Conservation (phyloP, 2,113 vertebrate species). For the Paradoxurus hermaphroditus region DNA sequence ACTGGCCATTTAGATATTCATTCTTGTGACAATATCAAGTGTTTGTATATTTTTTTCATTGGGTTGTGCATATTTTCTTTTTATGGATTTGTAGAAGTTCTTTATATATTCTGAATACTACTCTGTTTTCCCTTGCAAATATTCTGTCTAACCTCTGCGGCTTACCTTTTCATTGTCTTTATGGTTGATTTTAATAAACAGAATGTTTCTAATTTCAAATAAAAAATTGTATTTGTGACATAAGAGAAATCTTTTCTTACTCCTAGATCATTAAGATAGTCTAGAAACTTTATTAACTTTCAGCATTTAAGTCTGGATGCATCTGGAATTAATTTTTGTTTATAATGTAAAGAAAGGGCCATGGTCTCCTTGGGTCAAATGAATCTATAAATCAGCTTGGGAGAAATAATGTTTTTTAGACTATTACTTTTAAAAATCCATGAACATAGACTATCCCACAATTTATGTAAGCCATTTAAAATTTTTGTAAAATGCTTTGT, state of each 20-base stretch:
- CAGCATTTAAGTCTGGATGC: neutral
- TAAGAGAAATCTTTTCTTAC: neutral
- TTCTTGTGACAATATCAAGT: neutral
- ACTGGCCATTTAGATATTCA: neutral
- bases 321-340: neutral
- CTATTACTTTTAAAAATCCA: neutral
- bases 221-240: neutral
- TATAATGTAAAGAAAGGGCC: neutral
- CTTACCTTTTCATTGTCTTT: neutral
- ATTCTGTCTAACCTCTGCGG: neutral
- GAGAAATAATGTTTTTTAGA: neutral
- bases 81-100: neutral
- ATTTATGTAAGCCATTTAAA: neutral
- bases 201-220: neutral
- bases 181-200: neutral
- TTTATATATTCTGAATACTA: neutral
- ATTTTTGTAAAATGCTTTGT: neutral
- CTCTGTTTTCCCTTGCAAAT: neutral
- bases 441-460: neutral
- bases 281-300: neutral
- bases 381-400: neutral
- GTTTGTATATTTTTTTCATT: neutral
- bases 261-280: neutral
- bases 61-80: neutral
- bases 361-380: neutral